Base-by-base conservation (phyloP, 2,888 invertebrate genomes). In the Apotomis capreana region DNA sequence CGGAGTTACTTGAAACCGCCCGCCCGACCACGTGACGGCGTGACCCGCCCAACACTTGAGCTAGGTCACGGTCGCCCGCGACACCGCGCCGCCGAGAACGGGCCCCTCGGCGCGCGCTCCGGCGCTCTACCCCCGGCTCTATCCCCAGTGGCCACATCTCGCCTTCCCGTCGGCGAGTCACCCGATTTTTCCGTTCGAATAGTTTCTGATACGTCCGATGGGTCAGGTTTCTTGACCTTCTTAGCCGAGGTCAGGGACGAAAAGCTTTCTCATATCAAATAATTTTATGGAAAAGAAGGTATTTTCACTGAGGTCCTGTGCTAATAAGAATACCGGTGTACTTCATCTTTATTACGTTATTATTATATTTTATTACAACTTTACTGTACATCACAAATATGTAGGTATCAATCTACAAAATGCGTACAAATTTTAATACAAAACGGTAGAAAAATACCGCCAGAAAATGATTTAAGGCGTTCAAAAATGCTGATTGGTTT, bases 141-240 rank as follows among this genome's bases (percentile, higher is more conserved):
- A 73, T 74, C 70, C 76, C 77, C 63, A 74, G 58, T 84, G 85
- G 87, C 74, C 79, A 78, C 68, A 75, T 79, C 78, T 81, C 82
- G 79, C 83, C 84, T 87, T 87, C 83, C 82, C 85, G 78, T 78
- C 84, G 83, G 74, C 80, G 79, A 80, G 79, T 80, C 79, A 79
- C 84, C 87, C 86, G 89, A 91, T 91, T 92, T 91, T 92, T 91
- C 89, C 90, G 85, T 87, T 87, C 86, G 89, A 87, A 87, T 90
- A 91, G 92, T 89, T 89, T 85, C 87, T 84, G 87, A 87, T 89
- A 86, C 77, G 79, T 79, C 86, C 81, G 80, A 82, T 83, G 82
- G 86, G 82, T 81, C 80, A 78, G 80, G 85, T 84, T 84, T 83
- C 82, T 84, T 89, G 89, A 88, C 88, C 89, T 68, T 80, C 81